Percentiles rank a stretch among this genome's conserved stretches.
Conservation (phyloP, 1,140 invertebrate species). For the Nasonia giraulti region DNA sequence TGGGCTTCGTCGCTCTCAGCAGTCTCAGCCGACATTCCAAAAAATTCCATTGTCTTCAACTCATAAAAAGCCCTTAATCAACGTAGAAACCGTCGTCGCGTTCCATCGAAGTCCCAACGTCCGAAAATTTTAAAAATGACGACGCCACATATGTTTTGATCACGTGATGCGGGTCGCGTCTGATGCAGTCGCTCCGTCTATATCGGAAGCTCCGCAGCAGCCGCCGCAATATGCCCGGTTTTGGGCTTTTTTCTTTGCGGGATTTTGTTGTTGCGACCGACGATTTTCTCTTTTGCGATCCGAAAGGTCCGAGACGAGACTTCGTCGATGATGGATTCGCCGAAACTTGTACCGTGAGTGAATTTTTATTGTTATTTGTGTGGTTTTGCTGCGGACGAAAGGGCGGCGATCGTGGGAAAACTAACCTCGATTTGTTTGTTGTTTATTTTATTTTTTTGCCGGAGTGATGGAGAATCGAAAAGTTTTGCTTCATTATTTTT, state of each 20-base stretch:
- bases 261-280: too few species aligned
- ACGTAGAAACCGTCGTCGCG: background rate
- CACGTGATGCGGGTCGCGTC: background rate
- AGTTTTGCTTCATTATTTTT: too few species aligned
- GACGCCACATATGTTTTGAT: slow-evolving; percentile 17
- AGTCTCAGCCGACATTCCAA: too few species aligned
- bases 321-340: background rate
- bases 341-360: background rate
- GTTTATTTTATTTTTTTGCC: background rate
- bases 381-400: background rate
- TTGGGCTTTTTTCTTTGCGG: background rate
- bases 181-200: background rate
- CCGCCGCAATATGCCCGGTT: background rate
- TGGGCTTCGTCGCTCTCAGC: too few species aligned
- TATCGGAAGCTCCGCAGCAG: background rate
- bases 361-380: background rate
- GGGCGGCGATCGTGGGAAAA: background rate
- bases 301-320: background rate
- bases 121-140: background rate
- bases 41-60: too few species aligned
- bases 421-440: background rate
- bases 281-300: too few species aligned
- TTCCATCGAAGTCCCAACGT: background rate
- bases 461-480: too few species aligned
- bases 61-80: too few species aligned